Base-by-base conservation (phyloP, 2,113 vertebrate species). In the Hydropotes inermis region DNA sequence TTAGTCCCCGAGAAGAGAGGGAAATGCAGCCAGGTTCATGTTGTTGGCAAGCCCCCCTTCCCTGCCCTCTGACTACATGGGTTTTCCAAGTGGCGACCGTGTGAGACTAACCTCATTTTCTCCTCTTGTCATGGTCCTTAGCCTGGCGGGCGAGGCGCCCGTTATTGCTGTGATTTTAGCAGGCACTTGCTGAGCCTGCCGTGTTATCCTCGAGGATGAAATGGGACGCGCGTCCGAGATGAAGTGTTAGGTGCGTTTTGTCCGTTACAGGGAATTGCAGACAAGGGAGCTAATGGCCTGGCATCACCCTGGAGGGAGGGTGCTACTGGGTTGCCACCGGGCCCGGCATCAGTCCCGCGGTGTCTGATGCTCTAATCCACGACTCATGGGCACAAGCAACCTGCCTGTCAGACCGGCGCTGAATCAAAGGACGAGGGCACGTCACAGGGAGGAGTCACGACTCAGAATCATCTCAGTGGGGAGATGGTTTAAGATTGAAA, bases 391-490 rank as follows among this genome's bases (percentile, higher is more conserved):
- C 30, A 55, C 2, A 13, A 67, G 52, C 52, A 85, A 1, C 28
- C 70, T 54, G 85, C n/a, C 70, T 47, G 43, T 89, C 81, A 50
- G 25, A 14, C 2, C 1, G 14, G 61, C 4, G 52, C 55, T 2
- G 33, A 47, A n/a, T 82, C 86, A 57, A 88, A 90, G 79, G 60
- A 6, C 1, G 14, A 60, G 4, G 76, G 60, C 0, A 11, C 6
- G 0, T 4, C 0, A 13, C 25, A 0, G 33, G 28, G 55, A 45
- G 3, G 23, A 5, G 10, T 6, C 33, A 0, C 2, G 2, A 16
- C 60, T 47, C 95, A 67, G 82, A 33, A 0, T 7, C 19, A 1
- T 30, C 70, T 28, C 52, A 1, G 1, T 0, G 25, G 7, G 30
- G 54, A 19, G 4, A 1, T 0, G 79, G 39, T 2, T 54, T 36